Evolutionary conservation across 2,888 invertebrate species (phyloP).

Genomic region (Luperina nickerlii): DNA sequence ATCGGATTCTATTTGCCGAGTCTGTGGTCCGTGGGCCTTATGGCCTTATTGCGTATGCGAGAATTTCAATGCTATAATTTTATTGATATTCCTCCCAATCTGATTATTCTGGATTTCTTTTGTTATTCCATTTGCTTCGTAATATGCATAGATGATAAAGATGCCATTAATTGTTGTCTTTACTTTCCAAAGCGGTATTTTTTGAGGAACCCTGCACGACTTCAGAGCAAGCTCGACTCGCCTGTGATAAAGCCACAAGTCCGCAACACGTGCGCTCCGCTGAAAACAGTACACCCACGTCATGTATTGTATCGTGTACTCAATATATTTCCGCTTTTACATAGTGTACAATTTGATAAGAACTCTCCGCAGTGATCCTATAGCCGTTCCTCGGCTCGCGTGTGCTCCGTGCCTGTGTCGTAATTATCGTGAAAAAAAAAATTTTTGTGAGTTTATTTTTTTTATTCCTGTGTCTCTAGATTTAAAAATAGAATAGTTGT

Average conservation of each 20-base stretch:
- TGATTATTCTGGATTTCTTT: too few species aligned
- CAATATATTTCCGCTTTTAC: constrained; percentile 54
- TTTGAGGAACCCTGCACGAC: background rate
- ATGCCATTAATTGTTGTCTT: too few species aligned
- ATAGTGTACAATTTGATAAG: constrained; percentile 75
- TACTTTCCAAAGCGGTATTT: too few species aligned
- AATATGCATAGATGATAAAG: too few species aligned
- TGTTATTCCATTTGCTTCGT: too few species aligned
- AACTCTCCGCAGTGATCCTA: constrained; percentile 78
- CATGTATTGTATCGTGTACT: constrained; percentile 57
- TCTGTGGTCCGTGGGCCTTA: too few species aligned
- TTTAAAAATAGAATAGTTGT: constrained; percentile 35
- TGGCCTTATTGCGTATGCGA: background rate
- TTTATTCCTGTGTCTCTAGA: constrained; percentile 26
- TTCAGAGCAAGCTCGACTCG: background rate
- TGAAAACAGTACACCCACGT: constrained; percentile 40
- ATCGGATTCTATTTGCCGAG: background rate
- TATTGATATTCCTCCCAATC: background rate
- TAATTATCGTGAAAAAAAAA: constrained; percentile 50
- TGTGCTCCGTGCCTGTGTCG: constrained; percentile 58
- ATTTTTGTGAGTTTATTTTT: constrained; percentile 60
- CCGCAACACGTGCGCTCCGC: constrained; percentile 25
- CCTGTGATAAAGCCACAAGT: background rate
- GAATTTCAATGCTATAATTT: background rate
- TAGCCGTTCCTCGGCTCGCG: constrained; percentile 65